phyloP scores from a whole-genome alignment of 2,113 vertebrate genomes.

The Thamnophis sirtalis region DNA sequence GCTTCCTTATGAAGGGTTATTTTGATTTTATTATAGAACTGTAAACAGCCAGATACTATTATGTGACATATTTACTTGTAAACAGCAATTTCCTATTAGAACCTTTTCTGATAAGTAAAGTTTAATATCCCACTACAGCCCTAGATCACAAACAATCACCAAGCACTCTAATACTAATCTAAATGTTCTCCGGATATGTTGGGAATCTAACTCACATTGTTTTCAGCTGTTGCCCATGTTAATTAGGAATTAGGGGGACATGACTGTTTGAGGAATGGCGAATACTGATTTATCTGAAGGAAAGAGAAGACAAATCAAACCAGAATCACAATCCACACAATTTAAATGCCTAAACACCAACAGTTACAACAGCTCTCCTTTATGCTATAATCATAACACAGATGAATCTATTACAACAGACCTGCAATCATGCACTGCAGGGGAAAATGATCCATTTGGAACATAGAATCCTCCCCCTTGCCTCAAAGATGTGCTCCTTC shows the following conservation, averaged over 20 bases:
- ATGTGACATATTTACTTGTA: neutral
- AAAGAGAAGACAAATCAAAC: slow-evolving; percentile 21
- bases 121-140: slow-evolving; percentile 27
- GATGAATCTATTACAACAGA: slow-evolving; percentile 41
- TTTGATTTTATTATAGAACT: neutral
- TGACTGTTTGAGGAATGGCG: neutral
- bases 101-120: slow-evolving; percentile 23
- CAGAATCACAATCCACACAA: slow-evolving; percentile 58
- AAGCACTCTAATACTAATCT: neutral
- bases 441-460: slow-evolving; percentile 44
- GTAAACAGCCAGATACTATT: neutral
- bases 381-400: slow-evolving; percentile 32
- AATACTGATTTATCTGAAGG: slow-evolving; percentile 44
- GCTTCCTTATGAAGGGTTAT: neutral
- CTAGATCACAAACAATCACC: slow-evolving; percentile 30
- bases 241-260: neutral
- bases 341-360: slow-evolving; percentile 20
- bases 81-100: slow-evolving; percentile 39
- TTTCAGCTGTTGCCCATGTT: neutral
- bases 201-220: neutral
- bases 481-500: slow-evolving; percentile 40
- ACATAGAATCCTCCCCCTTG: neutral
- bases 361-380: slow-evolving; percentile 43
- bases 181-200: neutral
- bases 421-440: slow-evolving; percentile 56